These are phyloP conservation scores for Aphis gossypii DNA, from an alignment of 1,140 invertebrate genomes.

Conservation along the genomic window DNA sequence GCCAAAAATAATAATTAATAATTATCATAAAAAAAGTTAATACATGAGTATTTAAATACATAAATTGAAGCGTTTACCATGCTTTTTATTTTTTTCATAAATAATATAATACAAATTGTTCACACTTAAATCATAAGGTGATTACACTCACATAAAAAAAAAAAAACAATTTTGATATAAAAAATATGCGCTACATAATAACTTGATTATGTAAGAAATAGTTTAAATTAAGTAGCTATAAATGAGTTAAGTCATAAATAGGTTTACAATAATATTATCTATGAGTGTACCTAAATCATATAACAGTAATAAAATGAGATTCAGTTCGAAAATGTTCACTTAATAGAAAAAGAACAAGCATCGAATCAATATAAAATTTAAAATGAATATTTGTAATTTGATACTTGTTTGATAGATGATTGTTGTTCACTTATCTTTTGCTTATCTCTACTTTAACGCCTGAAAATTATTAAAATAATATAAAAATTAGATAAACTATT, in stretches of 20 bases:
- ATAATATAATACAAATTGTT: slow-evolving; percentile 56
- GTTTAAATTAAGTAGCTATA: slow-evolving; percentile 49
- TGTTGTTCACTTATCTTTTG: slow-evolving; percentile 39
- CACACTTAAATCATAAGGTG: slow-evolving; percentile 47
- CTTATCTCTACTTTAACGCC: slow-evolving; percentile 36
- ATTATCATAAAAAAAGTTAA: background rate
- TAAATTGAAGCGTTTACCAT: slow-evolving; percentile 32
- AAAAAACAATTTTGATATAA: slow-evolving; percentile 53
- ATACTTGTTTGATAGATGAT: slow-evolving; percentile 39
- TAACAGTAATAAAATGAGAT: slow-evolving; percentile 53
- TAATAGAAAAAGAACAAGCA: slow-evolving; percentile 36
- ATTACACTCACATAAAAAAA: slow-evolving; percentile 50
- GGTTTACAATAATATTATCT: slow-evolving; percentile 47
- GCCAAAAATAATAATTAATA: background rate
- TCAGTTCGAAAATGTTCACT: slow-evolving; percentile 42
- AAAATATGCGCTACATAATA: slow-evolving; percentile 55
- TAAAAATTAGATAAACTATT: background rate
- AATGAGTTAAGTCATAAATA: slow-evolving; percentile 50
- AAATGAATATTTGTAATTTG: slow-evolving; percentile 1
- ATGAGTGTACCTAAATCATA: slow-evolving; percentile 44
- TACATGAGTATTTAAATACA: background rate
- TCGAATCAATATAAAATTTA: slow-evolving; percentile 38
- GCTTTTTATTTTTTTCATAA: slow-evolving; percentile 42
- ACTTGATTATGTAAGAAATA: slow-evolving; percentile 52
- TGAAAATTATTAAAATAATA: slow-evolving; percentile 33